Conservation (phyloP, 1,140 invertebrate genomes). For the Diorhabda elongata region DNA sequence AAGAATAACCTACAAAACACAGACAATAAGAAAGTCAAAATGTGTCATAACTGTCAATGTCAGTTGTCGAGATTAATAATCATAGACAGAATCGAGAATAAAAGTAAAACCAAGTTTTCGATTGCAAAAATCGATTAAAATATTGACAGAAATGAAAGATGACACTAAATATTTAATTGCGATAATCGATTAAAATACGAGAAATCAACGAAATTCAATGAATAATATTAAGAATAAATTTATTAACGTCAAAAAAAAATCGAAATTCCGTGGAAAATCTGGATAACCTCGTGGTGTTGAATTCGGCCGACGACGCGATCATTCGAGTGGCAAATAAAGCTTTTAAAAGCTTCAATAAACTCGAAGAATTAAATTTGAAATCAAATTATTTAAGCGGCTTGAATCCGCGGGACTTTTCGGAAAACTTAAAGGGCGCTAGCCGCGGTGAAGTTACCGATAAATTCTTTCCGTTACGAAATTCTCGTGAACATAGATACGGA, state of each 20-base stretch:
- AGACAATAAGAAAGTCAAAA: no score
- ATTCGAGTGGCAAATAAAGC: constrained; percentile 6
- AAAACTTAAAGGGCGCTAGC: constrained; percentile 10
- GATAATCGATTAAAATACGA: no score
- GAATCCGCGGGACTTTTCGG: constrained; percentile 17
- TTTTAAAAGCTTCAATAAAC: constrained; percentile 15
- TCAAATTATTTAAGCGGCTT: constrained; percentile 24
- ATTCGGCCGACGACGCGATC: constrained; percentile 22
- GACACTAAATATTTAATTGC: no score
- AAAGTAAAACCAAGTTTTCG: no score
- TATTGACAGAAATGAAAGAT: no score
- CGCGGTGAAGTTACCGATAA: constrained; percentile 22
- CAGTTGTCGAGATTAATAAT: no score
- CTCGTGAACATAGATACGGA: constrained; percentile 7
- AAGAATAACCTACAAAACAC: no score
- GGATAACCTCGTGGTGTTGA: constrained; percentile 17
- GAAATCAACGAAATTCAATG: not conserved
- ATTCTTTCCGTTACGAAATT: constrained; percentile 16
- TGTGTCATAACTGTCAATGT: no score
- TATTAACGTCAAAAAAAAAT: not conserved
- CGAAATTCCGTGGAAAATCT: constrained; percentile 15
- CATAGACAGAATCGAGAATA: no score
- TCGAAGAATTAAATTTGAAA: constrained; percentile 22
- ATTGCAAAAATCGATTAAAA: no score
- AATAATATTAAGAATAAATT: constrained; percentile 24